These are phyloP conservation scores for Coregonus ussuriensis DNA, from an alignment of 2,797 vertebrate genomes.

Conservation along the genomic window DNA sequence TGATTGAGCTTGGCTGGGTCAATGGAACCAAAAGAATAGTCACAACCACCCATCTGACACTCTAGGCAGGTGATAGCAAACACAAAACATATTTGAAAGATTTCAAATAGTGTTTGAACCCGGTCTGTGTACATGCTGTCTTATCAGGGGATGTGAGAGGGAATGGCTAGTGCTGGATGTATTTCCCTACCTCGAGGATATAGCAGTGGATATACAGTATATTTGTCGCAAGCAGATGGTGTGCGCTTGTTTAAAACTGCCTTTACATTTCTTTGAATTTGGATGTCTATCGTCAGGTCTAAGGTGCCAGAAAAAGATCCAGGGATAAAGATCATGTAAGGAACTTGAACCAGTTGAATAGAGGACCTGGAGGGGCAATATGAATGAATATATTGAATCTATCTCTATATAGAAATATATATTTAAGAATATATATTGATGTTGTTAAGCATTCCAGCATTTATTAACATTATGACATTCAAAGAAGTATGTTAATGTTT, in stretches of 20 bases:
- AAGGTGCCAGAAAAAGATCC: conserved; percentile 68
- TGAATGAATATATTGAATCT: conserved; percentile 55
- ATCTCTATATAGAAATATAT: conserved; percentile 57
- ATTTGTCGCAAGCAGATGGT: not conserved
- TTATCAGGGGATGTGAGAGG: conserved; percentile 66
- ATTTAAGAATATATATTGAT: conserved; percentile 73
- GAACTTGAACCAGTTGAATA: conserved; percentile 29
- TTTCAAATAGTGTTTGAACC: conserved; percentile 17
- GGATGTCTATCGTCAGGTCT: conserved; percentile 59
- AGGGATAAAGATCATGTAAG: conserved; percentile 12
- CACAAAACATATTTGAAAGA: not conserved
- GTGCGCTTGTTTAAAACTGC: conserved; percentile 66
- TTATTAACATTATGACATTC: conserved; percentile 67
- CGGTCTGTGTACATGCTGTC: conserved; percentile 30
- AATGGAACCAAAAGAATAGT: not conserved
- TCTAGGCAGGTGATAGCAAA: not conserved
- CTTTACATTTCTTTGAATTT: conserved; percentile 62
- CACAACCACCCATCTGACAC: not conserved
- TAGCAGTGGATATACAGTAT: conserved; percentile 33
- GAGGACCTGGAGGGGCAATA: conserved; percentile 14
- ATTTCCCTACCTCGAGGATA: conserved; percentile 70
- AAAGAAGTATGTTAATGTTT: conserved; percentile 41
- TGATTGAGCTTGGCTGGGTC: not conserved
- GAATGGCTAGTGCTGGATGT: conserved; percentile 58
- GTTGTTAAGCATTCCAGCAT: conserved; percentile 79